These are phyloP conservation scores for Synchiropus splendidus DNA, from an alignment of 2,113 vertebrate genomes.

Conservation along the genomic window DNA sequence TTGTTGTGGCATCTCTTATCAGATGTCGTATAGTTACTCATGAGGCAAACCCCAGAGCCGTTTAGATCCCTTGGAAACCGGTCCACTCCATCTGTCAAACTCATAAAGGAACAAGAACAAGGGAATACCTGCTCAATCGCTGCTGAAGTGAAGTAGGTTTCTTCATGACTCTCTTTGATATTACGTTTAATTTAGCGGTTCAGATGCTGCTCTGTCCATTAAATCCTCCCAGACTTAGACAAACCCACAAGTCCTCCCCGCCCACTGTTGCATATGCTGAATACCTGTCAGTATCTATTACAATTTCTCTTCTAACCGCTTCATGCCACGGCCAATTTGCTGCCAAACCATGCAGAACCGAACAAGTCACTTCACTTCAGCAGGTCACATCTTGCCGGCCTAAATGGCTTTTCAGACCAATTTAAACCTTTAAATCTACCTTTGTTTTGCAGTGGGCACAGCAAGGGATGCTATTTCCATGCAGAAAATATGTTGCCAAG, in stretches of 20 bases:
- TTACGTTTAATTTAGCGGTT: too few species aligned
- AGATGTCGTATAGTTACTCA: too few species aligned
- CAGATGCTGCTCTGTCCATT: too few species aligned
- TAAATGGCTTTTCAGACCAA: conserved; percentile 18
- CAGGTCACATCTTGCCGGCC: conserved; percentile 22
- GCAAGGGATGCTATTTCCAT: conserved; percentile 68
- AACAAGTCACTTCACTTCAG: conserved; percentile 21
- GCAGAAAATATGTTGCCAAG: conserved; percentile 73
- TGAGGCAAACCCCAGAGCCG: too few species aligned
- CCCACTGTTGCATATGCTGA: conserved; percentile 5
- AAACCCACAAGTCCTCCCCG: conserved; percentile 2
- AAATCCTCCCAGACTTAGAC: too few species aligned
- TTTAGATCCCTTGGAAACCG: too few species aligned
- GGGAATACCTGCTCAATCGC: too few species aligned
- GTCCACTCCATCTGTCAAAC: too few species aligned
- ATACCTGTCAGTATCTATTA: conserved; percentile 17
- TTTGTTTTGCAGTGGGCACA: conserved; percentile 27
- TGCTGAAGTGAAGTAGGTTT: too few species aligned
- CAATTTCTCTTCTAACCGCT: conserved; percentile 11
- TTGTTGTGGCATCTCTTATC: too few species aligned
- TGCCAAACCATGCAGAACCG: conserved; percentile 13
- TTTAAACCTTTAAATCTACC: conserved; percentile 36
- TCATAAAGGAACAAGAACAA: too few species aligned
- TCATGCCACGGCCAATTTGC: conserved; percentile 11
- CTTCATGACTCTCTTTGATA: too few species aligned